Base-by-base conservation (phyloP, 1,140 invertebrate genomes). In the Hylaeus anthracinus region DNA sequence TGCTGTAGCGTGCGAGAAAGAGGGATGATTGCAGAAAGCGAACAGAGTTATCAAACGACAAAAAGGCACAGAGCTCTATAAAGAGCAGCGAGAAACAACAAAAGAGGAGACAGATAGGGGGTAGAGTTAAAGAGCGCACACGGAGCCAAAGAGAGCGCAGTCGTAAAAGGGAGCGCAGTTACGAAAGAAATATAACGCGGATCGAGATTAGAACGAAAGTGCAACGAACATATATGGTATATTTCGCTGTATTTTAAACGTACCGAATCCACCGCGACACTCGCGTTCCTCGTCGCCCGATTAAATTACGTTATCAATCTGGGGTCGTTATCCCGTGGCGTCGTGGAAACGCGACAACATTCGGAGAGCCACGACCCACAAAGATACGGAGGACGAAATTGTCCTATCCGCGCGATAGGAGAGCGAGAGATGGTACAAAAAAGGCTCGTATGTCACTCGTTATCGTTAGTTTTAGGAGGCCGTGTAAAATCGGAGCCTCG, bases 391-490 rank as follows among this genome's bases (percentile, higher is more conserved):
- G 26, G 53, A 14, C 63, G 53, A 73, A 79, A 79, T 73, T 79
- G 67, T 63, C 58, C 53, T 79, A 69, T 63, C 58, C 53, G 14
- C 4, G 56, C 37, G 71, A 79, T 79, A 79, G 12, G 61, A 41
- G 70, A 65, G 43, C 64, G 15, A 43, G 63, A 1, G 14, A 39
- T 15, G 5, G 48, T 14, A 37, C 14, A 12, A 15, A 67, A 45
- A 37, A 15, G 45, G n/a, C 10, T 72, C 78, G 71, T 80, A 66
- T 63, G 78, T 80, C 71, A 80, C 61, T 73, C 71, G 78, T 80
- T 80, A 80, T 80, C 78, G 71, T 80, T 67, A 60, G 45, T 67
- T 80, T 80, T 80, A 74, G 78, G 78, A 48, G 72, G 72, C 66
- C 66, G 39, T 60, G 77, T 45, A 73, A 80, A 80, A 80, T 65